Conservation (phyloP, 2,888 invertebrate species). For the Linnaemya vulpina region DNA sequence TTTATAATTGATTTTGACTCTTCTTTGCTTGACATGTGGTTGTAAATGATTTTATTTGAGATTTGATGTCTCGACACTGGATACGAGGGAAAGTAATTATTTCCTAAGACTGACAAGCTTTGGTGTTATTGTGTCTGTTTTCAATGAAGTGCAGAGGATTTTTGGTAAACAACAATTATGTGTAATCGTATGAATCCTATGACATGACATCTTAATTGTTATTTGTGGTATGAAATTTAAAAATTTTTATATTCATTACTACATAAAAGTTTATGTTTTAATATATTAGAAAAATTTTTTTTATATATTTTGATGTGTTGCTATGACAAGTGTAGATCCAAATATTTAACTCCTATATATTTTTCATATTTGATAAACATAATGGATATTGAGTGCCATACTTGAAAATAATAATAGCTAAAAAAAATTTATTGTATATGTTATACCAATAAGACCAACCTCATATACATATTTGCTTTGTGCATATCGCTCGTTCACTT, state of each 20-base stretch:
- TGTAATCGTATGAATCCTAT: background rate
- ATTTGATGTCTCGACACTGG: background rate
- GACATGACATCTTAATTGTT: background rate
- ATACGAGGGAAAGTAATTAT: background rate
- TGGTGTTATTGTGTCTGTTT: constrained; percentile 7
- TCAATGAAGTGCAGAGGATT: constrained; percentile 19
- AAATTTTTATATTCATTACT: background rate
- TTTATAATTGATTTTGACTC: constrained; percentile 64
- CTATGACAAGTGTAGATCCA: too few relatives aligned
- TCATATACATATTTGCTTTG: too few relatives aligned
- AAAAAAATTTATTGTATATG: too few relatives aligned
- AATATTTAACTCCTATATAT: too few relatives aligned
- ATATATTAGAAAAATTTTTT: too few relatives aligned
- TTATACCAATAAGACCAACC: too few relatives aligned
- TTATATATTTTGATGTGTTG: too few relatives aligned
- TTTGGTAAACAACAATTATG: background rate
- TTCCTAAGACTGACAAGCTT: constrained; percentile 12
- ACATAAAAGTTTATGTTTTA: too few relatives aligned
- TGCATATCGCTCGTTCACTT: too few relatives aligned
- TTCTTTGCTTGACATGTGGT: constrained; percentile 55
- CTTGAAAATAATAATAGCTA: too few relatives aligned
- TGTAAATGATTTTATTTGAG: background rate
- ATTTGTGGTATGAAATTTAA: background rate
- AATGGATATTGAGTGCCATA: too few relatives aligned
- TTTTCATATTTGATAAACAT: too few relatives aligned